Evolutionary conservation across 2,797 vertebrate genomes (phyloP).

Genomic region (Micropoecilia bifurca): DNA sequence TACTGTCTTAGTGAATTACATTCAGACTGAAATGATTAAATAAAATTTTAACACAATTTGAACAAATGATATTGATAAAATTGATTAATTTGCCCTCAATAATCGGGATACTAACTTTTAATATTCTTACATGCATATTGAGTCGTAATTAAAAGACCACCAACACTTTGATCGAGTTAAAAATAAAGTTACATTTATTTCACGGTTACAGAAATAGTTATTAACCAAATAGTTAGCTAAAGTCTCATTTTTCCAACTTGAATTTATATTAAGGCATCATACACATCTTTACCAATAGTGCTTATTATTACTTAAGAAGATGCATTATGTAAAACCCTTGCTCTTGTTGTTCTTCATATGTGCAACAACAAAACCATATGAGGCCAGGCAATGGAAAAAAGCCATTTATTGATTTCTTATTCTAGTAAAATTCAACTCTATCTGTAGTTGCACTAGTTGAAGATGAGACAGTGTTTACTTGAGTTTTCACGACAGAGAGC

Average conservation of each 20-base stretch:
- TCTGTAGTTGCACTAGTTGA: slow-evolving; percentile 53
- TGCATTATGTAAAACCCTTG: background rate
- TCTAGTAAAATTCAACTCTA: slow-evolving; percentile 52
- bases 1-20: background rate
- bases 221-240: background rate
- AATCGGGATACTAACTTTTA: background rate
- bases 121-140: background rate
- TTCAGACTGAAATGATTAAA: background rate
- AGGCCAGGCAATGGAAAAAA: slow-evolving; percentile 60
- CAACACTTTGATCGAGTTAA: background rate
- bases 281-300: background rate
- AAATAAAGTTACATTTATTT: background rate
- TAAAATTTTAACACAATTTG: background rate
- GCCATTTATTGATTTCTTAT: slow-evolving; percentile 71
- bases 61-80: background rate
- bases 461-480: slow-evolving; percentile 54
- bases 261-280: background rate
- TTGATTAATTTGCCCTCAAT: background rate
- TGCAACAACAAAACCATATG: slow-evolving; percentile 13
- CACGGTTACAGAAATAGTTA: background rate
- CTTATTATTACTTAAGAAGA: background rate
- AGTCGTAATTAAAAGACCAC: background rate
- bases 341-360: background rate
- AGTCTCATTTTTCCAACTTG: no score
- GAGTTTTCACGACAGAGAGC: slow-evolving; percentile 42